phyloP scores from a whole-genome alignment of 2,113 vertebrate genomes.

The Pteropus alecto region DNA sequence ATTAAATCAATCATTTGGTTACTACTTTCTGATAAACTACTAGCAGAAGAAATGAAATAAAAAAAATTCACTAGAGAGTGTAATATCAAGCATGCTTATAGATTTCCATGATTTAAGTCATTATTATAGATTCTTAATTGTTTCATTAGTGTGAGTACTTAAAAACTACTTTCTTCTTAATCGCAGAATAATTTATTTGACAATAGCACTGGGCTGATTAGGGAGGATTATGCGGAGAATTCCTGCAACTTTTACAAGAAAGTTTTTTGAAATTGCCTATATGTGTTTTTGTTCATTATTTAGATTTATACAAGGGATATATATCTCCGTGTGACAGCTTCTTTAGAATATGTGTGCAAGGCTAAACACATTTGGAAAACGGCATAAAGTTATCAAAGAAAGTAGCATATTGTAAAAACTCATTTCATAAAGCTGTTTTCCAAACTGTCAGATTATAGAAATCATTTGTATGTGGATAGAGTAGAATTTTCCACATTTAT shows the following conservation, averaged over 20 bases:
- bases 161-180: background rate
- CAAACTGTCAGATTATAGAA: slow-evolving; percentile 54
- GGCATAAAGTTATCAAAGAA: slow-evolving; percentile 43
- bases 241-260: background rate
- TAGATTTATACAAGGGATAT: slow-evolving; percentile 43
- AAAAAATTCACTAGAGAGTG: background rate
- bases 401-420: slow-evolving; percentile 50
- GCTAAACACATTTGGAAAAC: slow-evolving; percentile 54
- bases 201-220: background rate
- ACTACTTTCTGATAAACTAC: background rate
- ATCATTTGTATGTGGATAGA: background rate
- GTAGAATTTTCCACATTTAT: background rate
- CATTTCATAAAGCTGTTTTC: slow-evolving; percentile 54
- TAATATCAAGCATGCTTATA: background rate
- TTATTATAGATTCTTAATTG: background rate
- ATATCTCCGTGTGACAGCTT: slow-evolving; percentile 24
- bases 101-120: background rate
- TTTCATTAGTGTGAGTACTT: background rate
- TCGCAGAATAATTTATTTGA: background rate
- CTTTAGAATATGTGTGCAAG: slow-evolving; percentile 24
- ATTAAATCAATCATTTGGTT: background rate
- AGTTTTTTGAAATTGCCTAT: slow-evolving; percentile 21
- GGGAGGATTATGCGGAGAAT: background rate
- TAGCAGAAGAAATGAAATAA: background rate
- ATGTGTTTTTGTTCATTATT: slow-evolving; percentile 12